Conservation (phyloP, 2,888 invertebrate species). For the Caradrina clavipalpis region DNA sequence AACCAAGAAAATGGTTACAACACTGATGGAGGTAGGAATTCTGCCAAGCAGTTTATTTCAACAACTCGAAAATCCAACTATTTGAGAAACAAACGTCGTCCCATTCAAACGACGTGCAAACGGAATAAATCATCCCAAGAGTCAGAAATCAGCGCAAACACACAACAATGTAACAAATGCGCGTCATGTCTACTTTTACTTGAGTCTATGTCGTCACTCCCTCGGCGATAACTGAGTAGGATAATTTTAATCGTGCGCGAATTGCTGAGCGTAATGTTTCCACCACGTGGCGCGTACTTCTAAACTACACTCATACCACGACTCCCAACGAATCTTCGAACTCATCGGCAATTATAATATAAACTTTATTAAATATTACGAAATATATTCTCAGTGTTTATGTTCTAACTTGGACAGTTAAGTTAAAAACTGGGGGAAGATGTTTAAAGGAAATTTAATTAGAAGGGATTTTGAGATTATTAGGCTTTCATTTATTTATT, state of each 20-base stretch:
- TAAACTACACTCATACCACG: slow-evolving; percentile 72
- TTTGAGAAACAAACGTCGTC: slow-evolving; percentile 31
- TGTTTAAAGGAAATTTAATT: slow-evolving; percentile 59
- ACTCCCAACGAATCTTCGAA: slow-evolving; percentile 75
- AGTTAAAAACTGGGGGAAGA: slow-evolving; percentile 61
- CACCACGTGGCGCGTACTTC: slow-evolving; percentile 84
- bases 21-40: background rate
- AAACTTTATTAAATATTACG: slow-evolving; percentile 64
- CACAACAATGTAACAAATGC: slow-evolving; percentile 43
- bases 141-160: slow-evolving; percentile 35
- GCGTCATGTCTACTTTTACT: slow-evolving; percentile 62
- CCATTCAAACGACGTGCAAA: slow-evolving; percentile 35
- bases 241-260: slow-evolving; percentile 90
- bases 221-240: slow-evolving; percentile 86
- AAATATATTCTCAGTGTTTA: slow-evolving; percentile 60
- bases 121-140: slow-evolving; percentile 43
- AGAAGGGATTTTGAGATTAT: slow-evolving; percentile 48
- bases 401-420: slow-evolving; percentile 63
- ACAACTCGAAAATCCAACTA: slow-evolving; percentile 14
- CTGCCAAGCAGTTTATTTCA: slow-evolving; percentile 7
- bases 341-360: slow-evolving; percentile 73
- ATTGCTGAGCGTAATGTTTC: slow-evolving; percentile 84
- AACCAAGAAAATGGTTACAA: background rate
- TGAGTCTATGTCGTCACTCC: slow-evolving; percentile 78
- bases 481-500: slow-evolving; percentile 36